phyloP scores from a whole-genome alignment of 2,797 vertebrate species.

The Crocidura indochinensis region DNA sequence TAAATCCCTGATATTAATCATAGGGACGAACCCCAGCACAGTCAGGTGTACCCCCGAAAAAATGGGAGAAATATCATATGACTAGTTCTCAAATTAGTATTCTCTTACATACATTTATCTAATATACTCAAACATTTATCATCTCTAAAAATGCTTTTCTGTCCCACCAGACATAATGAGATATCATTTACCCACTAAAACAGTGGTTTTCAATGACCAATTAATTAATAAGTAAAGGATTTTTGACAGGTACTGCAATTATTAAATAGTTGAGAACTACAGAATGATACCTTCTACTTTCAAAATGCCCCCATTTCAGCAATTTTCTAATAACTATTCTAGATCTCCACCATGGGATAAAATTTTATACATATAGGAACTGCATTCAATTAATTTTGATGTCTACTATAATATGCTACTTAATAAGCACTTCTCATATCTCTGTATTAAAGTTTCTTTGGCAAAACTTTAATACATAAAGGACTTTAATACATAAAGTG shows the following conservation, averaged over 20 bases:
- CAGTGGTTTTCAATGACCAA: too few species aligned
- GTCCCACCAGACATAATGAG: conserved; percentile 1
- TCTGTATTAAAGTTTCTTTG: too few species aligned
- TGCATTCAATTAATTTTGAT: conserved; percentile 22
- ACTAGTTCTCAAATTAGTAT: too few species aligned
- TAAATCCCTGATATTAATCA: too few species aligned
- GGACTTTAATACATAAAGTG: too few species aligned
- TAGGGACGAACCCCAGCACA: too few species aligned
- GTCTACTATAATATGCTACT: conserved; percentile 7
- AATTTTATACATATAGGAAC: conserved; percentile 50
- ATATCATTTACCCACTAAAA: not conserved
- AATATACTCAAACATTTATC: conserved; percentile 42
- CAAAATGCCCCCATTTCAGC: not conserved
- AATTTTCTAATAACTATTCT: not conserved
- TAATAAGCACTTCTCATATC: not conserved
- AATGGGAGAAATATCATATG: too few species aligned
- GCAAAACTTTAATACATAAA: too few species aligned
- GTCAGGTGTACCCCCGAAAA: too few species aligned
- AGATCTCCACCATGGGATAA: conserved; percentile 15
- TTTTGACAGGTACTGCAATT: not conserved
- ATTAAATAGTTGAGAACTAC: too few species aligned
- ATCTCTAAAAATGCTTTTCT: conserved; percentile 27
- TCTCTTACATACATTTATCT: not conserved
- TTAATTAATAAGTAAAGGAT: too few species aligned
- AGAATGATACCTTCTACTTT: too few species aligned